These are phyloP conservation scores for Hemaris fuciformis DNA, from an alignment of 2,888 invertebrate genomes.

Conservation along the genomic window DNA sequence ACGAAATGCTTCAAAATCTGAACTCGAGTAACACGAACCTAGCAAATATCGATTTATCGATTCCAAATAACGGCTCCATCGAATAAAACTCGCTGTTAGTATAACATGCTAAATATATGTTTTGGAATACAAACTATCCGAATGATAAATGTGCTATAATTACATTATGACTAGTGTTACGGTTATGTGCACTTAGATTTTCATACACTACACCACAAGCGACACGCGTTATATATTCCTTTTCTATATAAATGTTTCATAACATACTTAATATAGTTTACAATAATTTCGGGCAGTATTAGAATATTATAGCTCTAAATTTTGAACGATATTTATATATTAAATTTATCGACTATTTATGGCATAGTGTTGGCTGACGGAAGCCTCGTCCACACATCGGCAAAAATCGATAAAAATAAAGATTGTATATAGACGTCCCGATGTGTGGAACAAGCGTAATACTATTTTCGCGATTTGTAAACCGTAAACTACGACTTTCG, in stretches of 20 bases:
- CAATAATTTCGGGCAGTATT: slow-evolving; percentile 14
- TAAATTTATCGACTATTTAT: slow-evolving; percentile 4
- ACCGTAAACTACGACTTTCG: not conserved
- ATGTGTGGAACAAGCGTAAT: slow-evolving; percentile 2
- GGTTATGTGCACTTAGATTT: slow-evolving; percentile 53
- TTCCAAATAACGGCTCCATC: not conserved
- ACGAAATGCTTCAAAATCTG: not conserved
- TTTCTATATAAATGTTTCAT: slow-evolving; percentile 1
- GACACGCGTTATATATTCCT: slow-evolving; percentile 2
- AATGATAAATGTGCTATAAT: slow-evolving; percentile 39
- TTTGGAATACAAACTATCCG: slow-evolving; percentile 2
- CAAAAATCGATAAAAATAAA: slow-evolving; percentile 1
- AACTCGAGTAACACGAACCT: not conserved
- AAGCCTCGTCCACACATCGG: slow-evolving; percentile 8
- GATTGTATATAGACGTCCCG: not conserved
- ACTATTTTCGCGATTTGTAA: not conserved
- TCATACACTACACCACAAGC: slow-evolving; percentile 31
- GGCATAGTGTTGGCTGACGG: slow-evolving; percentile 6
- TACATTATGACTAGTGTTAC: slow-evolving; percentile 66
- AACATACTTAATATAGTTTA: slow-evolving; percentile 12
- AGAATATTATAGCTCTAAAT: slow-evolving; percentile 11
- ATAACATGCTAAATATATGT: not conserved
- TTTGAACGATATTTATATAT: slow-evolving; percentile 2
- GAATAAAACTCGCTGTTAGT: not conserved
- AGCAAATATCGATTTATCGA: not conserved